Percentiles rank a stretch among this genome's conserved stretches.
These are phyloP conservation scores for Pterophyllum scalare DNA, from an alignment of 2,113 vertebrate genomes.

Conservation along the genomic window DNA sequence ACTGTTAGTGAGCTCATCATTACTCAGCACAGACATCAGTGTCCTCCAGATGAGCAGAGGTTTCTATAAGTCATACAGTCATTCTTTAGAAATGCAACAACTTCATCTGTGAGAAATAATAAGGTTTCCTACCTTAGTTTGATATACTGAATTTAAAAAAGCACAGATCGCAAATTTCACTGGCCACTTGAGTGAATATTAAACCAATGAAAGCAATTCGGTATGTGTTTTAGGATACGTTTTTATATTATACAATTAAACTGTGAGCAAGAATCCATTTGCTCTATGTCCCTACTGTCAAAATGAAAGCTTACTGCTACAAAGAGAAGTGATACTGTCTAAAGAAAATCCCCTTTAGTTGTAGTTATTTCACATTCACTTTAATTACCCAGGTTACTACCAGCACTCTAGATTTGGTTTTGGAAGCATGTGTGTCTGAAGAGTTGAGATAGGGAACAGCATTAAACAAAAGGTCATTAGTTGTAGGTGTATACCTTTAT, in stretches of 20 bases:
- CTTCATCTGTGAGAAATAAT: background rate
- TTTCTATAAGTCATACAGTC: background rate
- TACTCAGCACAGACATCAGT: background rate
- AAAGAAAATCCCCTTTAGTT: background rate
- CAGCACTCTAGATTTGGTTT: background rate
- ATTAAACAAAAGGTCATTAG: conserved; percentile 6
- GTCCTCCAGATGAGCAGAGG: background rate
- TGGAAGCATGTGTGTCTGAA: background rate
- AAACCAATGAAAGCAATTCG: background rate
- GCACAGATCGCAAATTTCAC: background rate
- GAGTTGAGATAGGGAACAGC: background rate
- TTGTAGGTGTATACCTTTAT: background rate
- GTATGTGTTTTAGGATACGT: background rate
- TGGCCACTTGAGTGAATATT: background rate
- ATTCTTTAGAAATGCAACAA: background rate
- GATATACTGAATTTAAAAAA: background rate
- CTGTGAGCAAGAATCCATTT: background rate
- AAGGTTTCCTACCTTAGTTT: background rate
- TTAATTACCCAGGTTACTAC: background rate
- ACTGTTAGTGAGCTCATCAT: background rate
- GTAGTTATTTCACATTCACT: background rate
- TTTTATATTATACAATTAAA: background rate
- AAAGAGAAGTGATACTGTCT: background rate
- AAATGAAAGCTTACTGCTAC: background rate
- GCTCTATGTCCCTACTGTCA: background rate